These are phyloP conservation scores for Petaurus breviceps DNA, from an alignment of 2,113 vertebrate species.

Conservation along the genomic window DNA sequence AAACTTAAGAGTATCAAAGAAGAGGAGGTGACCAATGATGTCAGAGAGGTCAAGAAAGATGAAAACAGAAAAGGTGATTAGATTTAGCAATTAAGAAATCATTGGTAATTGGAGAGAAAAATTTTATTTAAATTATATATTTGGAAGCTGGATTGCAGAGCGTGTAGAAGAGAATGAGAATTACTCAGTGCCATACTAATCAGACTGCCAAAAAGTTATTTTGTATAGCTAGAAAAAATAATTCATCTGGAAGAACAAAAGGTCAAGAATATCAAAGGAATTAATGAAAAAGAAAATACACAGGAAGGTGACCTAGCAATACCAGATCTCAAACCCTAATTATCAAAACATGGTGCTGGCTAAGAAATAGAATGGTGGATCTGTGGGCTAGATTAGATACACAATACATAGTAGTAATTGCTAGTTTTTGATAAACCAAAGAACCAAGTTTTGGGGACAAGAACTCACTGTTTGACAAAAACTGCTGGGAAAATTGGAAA, in stretches of 20 bases:
- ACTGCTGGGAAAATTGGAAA: no score
- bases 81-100: neutral
- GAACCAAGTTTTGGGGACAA: no score
- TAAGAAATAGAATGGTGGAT: no score
- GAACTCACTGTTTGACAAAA: no score
- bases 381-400: no score
- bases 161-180: neutral
- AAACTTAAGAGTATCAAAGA: neutral
- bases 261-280: neutral
- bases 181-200: neutral
- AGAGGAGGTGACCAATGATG: neutral
- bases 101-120: neutral
- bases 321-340: no score
- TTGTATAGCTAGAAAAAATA: neutral
- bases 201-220: neutral
- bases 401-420: no score
- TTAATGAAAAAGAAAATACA: neutral
- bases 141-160: neutral
- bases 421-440: no score
- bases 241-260: no score
- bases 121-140: neutral
- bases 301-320: neutral
- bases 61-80: neutral
- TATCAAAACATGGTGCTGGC: no score
- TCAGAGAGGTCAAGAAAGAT: neutral